Percentiles rank a stretch among this genome's conserved stretches.
Conservation (phyloP, 1,140 invertebrate genomes). For the Globodera ellingtonae region DNA sequence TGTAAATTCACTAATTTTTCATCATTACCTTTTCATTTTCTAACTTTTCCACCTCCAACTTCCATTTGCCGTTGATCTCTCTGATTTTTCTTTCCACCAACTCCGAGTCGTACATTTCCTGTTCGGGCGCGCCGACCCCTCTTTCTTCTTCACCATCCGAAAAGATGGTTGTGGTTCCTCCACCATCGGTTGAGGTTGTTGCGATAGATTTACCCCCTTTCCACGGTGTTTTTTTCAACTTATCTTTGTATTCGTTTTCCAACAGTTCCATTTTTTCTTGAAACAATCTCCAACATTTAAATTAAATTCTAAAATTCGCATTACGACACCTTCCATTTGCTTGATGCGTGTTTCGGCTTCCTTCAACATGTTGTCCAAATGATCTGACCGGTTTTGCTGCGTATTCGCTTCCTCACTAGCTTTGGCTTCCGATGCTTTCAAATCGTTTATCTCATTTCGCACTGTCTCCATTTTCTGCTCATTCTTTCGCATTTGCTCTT, state of each 20-base stretch:
- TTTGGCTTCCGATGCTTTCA: slow-evolving; percentile 51
- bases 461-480: slow-evolving; percentile 61
- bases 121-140: slow-evolving; percentile 26
- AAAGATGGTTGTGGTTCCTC: slow-evolving; percentile 32
- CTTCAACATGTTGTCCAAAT: slow-evolving; percentile 56
- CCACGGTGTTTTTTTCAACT: slow-evolving; percentile 31
- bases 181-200: slow-evolving; percentile 30
- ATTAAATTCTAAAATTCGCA: slow-evolving; percentile 9
- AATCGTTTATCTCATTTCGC: slow-evolving; percentile 51
- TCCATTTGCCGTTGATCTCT: slow-evolving; percentile 65
- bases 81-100: slow-evolving; percentile 59
- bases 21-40: slow-evolving; percentile 61
- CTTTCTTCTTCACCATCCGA: slow-evolving; percentile 38
- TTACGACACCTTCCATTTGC: slow-evolving; percentile 48
- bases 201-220: slow-evolving; percentile 32
- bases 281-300: background rate
- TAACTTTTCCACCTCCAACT: slow-evolving; percentile 58
- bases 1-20: background rate
- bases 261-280: slow-evolving; percentile 50
- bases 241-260: slow-evolving; percentile 62
- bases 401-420: slow-evolving; percentile 50
- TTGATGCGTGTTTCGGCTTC: slow-evolving; percentile 55
- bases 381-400: slow-evolving; percentile 53
- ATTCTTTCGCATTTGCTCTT: slow-evolving; percentile 63
- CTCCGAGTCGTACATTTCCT: slow-evolving; percentile 55